A percentile compares a stretch with the other conserved stretches of the same genome.
These are phyloP conservation scores for Diacarnus erythraeanus DNA, from an alignment of 37 sponge, comb jelly and placozoan species.

Conservation along the genomic window DNA sequence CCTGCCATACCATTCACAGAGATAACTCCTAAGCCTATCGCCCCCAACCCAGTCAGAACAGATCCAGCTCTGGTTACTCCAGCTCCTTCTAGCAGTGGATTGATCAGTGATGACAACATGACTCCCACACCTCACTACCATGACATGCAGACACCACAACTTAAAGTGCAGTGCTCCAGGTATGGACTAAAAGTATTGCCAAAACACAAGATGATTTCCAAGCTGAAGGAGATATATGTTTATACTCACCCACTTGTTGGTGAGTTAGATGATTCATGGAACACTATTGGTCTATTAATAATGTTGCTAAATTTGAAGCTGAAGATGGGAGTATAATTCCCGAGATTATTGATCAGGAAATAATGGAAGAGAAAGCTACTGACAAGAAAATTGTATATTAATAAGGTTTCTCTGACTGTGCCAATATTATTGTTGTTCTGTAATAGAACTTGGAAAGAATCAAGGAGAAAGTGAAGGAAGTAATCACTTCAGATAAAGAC, in stretches of 20 bases:
- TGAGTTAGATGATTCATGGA: too few species aligned
- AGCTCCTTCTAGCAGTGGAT: background rate
- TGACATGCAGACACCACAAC: conserved; percentile 59
- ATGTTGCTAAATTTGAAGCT: background rate
- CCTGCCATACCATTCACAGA: too few species aligned
- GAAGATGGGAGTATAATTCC: conserved; percentile 12
- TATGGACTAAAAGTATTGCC: conserved; percentile 68
- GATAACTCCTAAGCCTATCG: background rate
- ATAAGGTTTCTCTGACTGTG: background rate
- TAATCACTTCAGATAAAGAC: conserved; percentile 21
- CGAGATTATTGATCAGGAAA: too few species aligned
- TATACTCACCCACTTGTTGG: conserved; percentile 75
- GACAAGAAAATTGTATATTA: background rate
- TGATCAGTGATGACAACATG: conserved; percentile 45
- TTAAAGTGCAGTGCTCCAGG: conserved; percentile 45
- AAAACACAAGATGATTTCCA: conserved; percentile 82
- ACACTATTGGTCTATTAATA: too few species aligned
- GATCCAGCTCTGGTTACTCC: background rate
- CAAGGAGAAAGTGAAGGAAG: conserved; percentile 9
- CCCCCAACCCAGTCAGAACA: background rate
- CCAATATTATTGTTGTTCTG: background rate
- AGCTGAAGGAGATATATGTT: conserved; percentile 69
- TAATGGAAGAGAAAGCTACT: background rate
- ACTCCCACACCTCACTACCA: conserved; percentile 74
- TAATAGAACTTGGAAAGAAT: conserved; percentile 6